A percentile compares a stretch with the other conserved stretches of the same genome.
Evolutionary conservation across 2,797 vertebrate genomes (phyloP).

Genomic region (Pipistrellus kuhlii): DNA sequence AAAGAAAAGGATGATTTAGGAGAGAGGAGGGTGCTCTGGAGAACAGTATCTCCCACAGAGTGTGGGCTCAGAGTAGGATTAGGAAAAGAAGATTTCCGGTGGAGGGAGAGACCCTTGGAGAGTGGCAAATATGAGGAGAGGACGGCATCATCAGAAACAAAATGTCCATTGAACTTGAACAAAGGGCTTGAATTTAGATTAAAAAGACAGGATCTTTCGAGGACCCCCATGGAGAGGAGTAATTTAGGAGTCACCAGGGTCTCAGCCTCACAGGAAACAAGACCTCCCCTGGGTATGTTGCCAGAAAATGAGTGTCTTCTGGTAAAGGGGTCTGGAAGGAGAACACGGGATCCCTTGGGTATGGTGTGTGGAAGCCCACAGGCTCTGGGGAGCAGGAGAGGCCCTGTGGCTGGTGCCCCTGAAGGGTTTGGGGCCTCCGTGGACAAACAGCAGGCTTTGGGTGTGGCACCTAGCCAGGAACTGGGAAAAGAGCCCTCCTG

Average conservation of each 20-base stretch:
- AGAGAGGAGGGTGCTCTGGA: background rate
- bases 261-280: background rate
- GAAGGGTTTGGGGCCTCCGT: background rate
- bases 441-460: background rate
- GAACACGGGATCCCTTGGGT: background rate
- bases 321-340: background rate
- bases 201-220: slow-evolving; percentile 16
- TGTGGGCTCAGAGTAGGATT: background rate
- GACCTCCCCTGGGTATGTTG: background rate
- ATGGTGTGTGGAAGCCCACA: background rate
- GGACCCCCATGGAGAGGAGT: background rate
- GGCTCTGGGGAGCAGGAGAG: background rate
- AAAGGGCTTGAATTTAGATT: background rate
- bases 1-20: slow-evolving; percentile 17
- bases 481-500: background rate
- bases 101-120: background rate
- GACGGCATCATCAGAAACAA: background rate
- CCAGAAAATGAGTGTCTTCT: slow-evolving; percentile 35
- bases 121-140: background rate
- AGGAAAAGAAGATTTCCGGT: background rate
- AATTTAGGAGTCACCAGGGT: background rate
- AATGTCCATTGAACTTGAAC: background rate
- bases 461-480: background rate
- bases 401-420: background rate
- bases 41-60: background rate